These are phyloP conservation scores for Lasioglossum lativentre DNA, from an alignment of 2,888 invertebrate species.

Conservation along the genomic window DNA sequence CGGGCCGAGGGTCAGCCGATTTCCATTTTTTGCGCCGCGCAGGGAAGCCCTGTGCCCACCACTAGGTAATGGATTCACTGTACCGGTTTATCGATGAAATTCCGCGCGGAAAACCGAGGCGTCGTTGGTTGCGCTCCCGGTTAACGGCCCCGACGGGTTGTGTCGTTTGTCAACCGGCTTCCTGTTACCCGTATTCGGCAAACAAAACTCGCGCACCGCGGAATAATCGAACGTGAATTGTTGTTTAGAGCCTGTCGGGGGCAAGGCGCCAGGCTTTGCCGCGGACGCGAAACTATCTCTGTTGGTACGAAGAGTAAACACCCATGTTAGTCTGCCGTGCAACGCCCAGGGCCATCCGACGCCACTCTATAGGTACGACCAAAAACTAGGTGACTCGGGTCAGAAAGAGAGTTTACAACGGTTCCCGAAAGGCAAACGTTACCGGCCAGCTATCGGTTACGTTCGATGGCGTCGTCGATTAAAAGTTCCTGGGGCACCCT, in stretches of 20 bases:
- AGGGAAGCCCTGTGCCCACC: conserved; percentile 88
- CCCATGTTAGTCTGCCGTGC: conserved; percentile 84
- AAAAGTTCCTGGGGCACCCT: conserved; percentile 64
- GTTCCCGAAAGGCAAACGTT: not conserved
- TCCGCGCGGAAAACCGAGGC: conserved; percentile 5
- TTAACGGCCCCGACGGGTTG: not conserved
- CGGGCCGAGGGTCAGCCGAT: conserved; percentile 85
- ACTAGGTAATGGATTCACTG: conserved; percentile 88
- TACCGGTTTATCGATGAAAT: conserved; percentile 46
- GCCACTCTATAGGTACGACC: conserved; percentile 84
- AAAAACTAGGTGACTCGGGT: conserved; percentile 11
- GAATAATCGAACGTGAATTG: conserved; percentile 63
- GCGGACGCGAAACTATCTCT: conserved; percentile 86
- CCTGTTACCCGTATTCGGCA: conserved; percentile 83
- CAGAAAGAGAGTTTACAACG: not conserved
- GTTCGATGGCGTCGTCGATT: not conserved
- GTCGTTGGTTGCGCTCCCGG: not conserved
- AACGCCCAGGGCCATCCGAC: conserved; percentile 86
- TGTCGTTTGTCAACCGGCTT: conserved; percentile 85
- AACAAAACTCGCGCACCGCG: conserved; percentile 27
- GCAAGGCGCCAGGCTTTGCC: conserved; percentile 87
- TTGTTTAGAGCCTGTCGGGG: conserved; percentile 86
- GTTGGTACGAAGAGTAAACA: conserved; percentile 77
- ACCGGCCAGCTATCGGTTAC: not conserved
- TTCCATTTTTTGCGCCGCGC: conserved; percentile 89